These are phyloP conservation scores for Barbus barbus DNA, from an alignment of 2,113 vertebrate species.

Conservation along the genomic window DNA sequence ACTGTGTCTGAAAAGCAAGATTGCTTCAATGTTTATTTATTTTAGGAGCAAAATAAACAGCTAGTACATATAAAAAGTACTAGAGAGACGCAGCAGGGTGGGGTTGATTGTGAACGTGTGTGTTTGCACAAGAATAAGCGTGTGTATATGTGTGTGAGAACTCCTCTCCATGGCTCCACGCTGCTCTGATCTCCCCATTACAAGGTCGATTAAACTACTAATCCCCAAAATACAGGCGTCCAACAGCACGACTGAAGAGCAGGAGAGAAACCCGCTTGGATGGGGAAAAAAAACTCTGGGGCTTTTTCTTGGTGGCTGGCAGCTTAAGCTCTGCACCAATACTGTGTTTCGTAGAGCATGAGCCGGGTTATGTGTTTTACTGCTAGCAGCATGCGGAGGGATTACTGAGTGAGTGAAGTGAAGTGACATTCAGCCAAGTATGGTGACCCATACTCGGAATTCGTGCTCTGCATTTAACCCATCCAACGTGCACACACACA, in stretches of 20 bases:
- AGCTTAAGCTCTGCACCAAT: conserved; percentile 73
- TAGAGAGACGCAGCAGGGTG: not conserved
- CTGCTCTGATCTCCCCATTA: conserved; percentile 81
- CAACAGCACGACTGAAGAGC: conserved; percentile 71
- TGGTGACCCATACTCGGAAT: too few species aligned
- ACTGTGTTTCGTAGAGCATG: conserved; percentile 68
- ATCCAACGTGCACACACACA: too few species aligned
- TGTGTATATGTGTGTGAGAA: conserved; percentile 53
- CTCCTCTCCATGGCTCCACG: conserved; percentile 75
- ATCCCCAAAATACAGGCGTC: conserved; percentile 81
- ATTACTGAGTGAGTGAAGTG: too few species aligned
- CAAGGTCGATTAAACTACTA: conserved; percentile 84
- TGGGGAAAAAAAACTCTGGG: conserved; percentile 62
- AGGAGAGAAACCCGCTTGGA: conserved; percentile 59
- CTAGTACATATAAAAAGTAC: not conserved
- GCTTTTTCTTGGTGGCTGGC: conserved; percentile 65
- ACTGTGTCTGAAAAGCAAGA: not conserved
- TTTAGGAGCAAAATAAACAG: not conserved
- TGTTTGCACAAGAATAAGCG: conserved; percentile 53
- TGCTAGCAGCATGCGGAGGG: conserved; percentile 53
- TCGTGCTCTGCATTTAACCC: too few species aligned
- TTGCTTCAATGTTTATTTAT: not conserved
- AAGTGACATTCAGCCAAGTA: too few species aligned
- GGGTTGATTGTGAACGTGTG: conserved; percentile 41
- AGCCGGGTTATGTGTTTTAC: conserved; percentile 54